Conservation (phyloP, 2,888 invertebrate genomes). For the Mesopsocus fuscifrons region DNA sequence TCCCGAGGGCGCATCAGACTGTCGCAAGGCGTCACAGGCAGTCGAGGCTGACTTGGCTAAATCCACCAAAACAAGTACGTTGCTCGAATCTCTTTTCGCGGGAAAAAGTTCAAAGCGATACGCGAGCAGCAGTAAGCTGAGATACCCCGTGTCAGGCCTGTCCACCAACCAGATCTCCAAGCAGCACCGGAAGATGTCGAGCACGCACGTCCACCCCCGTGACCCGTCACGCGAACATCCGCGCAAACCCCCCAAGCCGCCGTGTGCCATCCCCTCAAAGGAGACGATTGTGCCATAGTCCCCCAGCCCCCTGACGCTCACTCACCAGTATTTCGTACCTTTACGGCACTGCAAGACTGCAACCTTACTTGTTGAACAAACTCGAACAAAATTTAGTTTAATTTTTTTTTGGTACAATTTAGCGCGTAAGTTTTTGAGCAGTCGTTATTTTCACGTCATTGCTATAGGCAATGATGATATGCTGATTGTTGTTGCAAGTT, state of each 20-base stretch:
- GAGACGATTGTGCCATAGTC: conserved; percentile 6
- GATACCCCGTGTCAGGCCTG: conserved; percentile 46
- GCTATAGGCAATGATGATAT: too few relatives aligned
- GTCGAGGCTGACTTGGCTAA: conserved; percentile 13
- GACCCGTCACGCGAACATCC: conserved; percentile 24
- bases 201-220: conserved; percentile 50
- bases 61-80: conserved; percentile 11
- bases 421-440: too few relatives aligned
- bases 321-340: too few relatives aligned
- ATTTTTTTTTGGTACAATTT: too few relatives aligned
- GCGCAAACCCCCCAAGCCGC: background rate
- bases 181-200: conserved; percentile 34
- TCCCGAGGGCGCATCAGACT: background rate
- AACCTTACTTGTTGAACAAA: too few relatives aligned
- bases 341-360: too few relatives aligned
- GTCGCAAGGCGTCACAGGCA: background rate
- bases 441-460: too few relatives aligned
- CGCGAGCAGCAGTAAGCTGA: conserved; percentile 28
- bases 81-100: conserved; percentile 2
- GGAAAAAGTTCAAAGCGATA: conserved; percentile 18
- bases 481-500: too few relatives aligned
- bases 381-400: too few relatives aligned
- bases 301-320: too few relatives aligned
- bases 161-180: conserved; percentile 37
- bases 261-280: conserved; percentile 1